phyloP scores from a whole-genome alignment of 1,140 invertebrate genomes.

The Drosophila tropicalis region DNA sequence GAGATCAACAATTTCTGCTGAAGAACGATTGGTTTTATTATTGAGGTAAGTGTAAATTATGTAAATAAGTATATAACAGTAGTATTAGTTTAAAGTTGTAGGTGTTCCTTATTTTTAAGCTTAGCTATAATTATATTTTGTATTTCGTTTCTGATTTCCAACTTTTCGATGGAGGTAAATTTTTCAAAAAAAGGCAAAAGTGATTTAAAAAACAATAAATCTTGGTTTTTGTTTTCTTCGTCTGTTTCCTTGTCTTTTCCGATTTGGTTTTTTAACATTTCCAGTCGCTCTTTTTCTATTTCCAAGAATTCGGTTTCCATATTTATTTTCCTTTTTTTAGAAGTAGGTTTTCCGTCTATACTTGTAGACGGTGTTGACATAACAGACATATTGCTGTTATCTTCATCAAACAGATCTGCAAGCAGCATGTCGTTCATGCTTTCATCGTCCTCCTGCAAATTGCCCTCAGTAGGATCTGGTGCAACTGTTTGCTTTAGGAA shows the following conservation, averaged over 20 bases:
- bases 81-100: too few relatives aligned
- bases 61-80: too few relatives aligned
- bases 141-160: too few relatives aligned
- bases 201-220: neutral
- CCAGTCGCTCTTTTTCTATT: neutral
- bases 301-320: neutral
- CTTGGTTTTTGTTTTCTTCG: conserved; percentile 13
- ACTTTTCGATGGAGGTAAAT: too few relatives aligned
- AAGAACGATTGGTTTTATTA: conserved; percentile 22
- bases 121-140: too few relatives aligned
- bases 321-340: conserved; percentile 5
- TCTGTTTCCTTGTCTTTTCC: conserved; percentile 2
- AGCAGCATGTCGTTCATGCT: neutral
- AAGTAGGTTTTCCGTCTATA: neutral
- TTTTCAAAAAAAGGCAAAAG: too few relatives aligned
- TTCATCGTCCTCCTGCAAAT: conserved; percentile 2
- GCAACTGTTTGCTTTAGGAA: conserved; percentile 2
- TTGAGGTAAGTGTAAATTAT: conserved; percentile 2
- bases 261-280: conserved; percentile 3
- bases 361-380: neutral
- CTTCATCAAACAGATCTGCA: neutral
- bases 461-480: conserved; percentile 1
- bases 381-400: neutral
- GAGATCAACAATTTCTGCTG: conserved; percentile 20
- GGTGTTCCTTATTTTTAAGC: too few relatives aligned